Evolutionary conservation across 1,140 invertebrate species (phyloP), one percentile per base, ranked within the genome.

Genomic region (Nasonia giraulti): DNA sequence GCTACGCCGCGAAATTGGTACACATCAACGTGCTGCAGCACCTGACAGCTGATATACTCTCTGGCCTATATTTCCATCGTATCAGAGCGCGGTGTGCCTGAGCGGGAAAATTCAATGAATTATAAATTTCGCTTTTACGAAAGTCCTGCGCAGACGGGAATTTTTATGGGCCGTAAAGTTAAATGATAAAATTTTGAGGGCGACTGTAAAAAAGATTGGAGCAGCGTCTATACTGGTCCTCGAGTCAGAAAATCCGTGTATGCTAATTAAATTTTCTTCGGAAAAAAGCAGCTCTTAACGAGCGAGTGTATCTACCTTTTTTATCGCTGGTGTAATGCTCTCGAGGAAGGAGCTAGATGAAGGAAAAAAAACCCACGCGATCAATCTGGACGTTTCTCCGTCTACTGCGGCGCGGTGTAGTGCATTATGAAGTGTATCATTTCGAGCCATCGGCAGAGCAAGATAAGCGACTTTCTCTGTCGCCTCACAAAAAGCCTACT

Each of bases 391-490:
- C 20, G 10, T 71, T 71, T 71, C 68, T 71, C 68, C 14, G 66
- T 23, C 20, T 71, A 27, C 27, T 27, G 27, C 27, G 27, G 27
- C 27, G 6, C 68, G 2, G 50, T 17, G 20, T n/a, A 27, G 68
- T 71, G 23, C 68, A 71, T 31, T 71, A 71, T n/a, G 27, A 27
- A 14, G 31, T 2, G 68, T 71, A 71, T 71, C 68, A 33, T 71
- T 71, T 12, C 23, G 68, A 71, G 14, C 31, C 68, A 71, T 71
- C 68, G 31, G 68, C 6, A 8, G 11, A 62, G 68, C 27, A 27
- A 69, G 68, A 71, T 71, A 71, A 71, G 68, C 10, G 12, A 71
- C 68, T 71, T 71, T 71, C 68, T 71, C 68, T 71, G 68, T 71
- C 68, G 68, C 68, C 31, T 17, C 27, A 17, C 8, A 31, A 71